Base-by-base conservation (phyloP, 1,140 invertebrate genomes). In the Brevipalpus yothersi region DNA sequence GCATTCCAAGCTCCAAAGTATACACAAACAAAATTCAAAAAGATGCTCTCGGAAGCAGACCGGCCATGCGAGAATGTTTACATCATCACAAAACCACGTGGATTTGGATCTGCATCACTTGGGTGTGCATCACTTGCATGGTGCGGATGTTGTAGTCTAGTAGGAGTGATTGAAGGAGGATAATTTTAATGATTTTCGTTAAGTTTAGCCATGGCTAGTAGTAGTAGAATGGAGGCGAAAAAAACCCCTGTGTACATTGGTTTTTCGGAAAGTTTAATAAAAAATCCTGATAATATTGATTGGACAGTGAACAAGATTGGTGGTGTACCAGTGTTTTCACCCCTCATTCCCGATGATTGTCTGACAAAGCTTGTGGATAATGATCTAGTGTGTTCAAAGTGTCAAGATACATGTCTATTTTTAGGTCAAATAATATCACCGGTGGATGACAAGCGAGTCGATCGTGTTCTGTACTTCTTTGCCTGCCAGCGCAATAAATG, bases 371-470 rank as follows among this genome's bases (percentile, higher is more conserved):
- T 51, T n/a, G 21, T 51, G 13, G n/a, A 51, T 51, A 4, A 51
- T 19, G n/a, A 51, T 10, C 4, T 51, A 17, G 5, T 51, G n/a
- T 51, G 49, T 1, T 19, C 13, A 0, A 51, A 51, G 10, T 51
- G 49, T 51, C 9, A 10, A n/a, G 21, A 17, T 10, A 1, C 21
- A 19, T 51, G 49, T 8, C 21, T 23, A 12, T 58, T 58, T 43
- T 47, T 62, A 41, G 53, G 49, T 19, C 61, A 62, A 62, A 62
- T 62, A 12, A 53, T 19, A 31, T 62, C 57, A 58, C 40, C 61
- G 0, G 19, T 62, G 21, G 61, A 62, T 21, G 19, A 54, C 15
- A 43, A 45, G 2, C 21, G 23, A 13, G 31, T 53, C 51, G 56
- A 58, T 58, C 56, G 61, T 10, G n/a, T 58, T 13, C 13, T 62